Conservation (phyloP, 2,113 vertebrate species). For the Pundamilia nyererei region DNA sequence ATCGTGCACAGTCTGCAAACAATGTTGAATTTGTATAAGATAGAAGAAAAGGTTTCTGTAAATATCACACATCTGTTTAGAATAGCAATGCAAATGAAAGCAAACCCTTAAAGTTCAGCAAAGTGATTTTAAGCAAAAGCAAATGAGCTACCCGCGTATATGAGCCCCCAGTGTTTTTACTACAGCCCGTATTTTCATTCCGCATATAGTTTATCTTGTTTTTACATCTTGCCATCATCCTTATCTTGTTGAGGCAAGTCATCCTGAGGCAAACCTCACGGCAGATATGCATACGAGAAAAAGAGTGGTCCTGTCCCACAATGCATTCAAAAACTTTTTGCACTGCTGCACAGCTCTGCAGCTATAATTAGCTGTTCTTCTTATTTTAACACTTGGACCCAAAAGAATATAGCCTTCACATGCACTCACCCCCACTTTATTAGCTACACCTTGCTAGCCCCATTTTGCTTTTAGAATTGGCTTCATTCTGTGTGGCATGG, state of each 20-base stretch:
- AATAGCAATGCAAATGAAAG: slow-evolving; percentile 22
- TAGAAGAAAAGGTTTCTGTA: background rate
- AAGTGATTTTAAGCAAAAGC: slow-evolving; percentile 10
- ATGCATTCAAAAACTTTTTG: slow-evolving; percentile 21
- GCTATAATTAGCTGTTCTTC: slow-evolving; percentile 4
- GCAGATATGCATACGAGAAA: background rate
- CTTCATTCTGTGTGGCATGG: background rate
- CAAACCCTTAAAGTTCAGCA: background rate
- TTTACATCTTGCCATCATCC: background rate
- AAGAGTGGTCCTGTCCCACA: background rate
- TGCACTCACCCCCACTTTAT: background rate
- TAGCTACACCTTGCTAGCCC: background rate
- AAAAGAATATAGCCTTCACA: background rate
- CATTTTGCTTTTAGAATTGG: background rate
- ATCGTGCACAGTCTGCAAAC: background rate
- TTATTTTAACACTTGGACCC: background rate
- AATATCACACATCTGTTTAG: background rate
- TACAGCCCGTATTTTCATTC: background rate
- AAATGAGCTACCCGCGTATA: background rate
- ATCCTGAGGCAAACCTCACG: background rate
- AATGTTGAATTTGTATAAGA: background rate
- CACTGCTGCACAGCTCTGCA: background rate
- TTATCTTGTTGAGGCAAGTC: background rate
- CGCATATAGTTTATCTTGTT: background rate
- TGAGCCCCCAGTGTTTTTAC: background rate